Percentiles rank a stretch among this genome's conserved stretches.
Conservation (phyloP, 2,797 vertebrate genomes). For the Pelodytes ibericus region DNA sequence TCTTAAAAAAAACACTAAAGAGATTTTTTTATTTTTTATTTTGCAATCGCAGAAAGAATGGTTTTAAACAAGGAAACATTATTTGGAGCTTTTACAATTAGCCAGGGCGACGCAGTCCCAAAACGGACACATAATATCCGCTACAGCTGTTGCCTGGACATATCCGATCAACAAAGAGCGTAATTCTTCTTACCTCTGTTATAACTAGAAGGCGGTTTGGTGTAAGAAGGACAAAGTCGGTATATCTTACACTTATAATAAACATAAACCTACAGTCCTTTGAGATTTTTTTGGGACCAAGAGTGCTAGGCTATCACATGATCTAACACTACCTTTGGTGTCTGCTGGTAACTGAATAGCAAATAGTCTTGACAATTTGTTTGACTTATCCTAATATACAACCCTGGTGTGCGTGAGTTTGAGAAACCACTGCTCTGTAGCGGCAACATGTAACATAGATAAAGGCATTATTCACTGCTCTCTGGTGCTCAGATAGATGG, state of each 20-base stretch:
- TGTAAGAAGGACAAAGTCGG: constrained; percentile 5
- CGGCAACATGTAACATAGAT: no score
- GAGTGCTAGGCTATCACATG: constrained; percentile 22
- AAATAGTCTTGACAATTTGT: constrained; percentile 52
- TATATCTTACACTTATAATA: constrained; percentile 26
- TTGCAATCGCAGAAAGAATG: no score
- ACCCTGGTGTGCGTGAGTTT: constrained; percentile 17
- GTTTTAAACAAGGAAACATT: constrained; percentile 45
- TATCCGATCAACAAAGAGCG: constrained; percentile 21
- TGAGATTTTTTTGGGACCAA: not conserved
- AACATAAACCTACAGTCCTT: constrained; percentile 3
- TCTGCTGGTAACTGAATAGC: constrained; percentile 43
- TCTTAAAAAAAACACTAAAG: no score
- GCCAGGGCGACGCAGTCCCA: constrained; percentile 18
- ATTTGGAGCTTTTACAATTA: constrained; percentile 33
- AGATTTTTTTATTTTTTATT: no score
- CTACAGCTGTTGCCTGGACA: constrained; percentile 22
- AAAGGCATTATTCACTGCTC: no score
- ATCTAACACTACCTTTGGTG: constrained; percentile 45
- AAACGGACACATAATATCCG: constrained; percentile 19
- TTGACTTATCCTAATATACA: constrained; percentile 48
- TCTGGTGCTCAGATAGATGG: no score
- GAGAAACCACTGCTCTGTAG: constrained; percentile 18
- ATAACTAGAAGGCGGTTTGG: constrained; percentile 27
- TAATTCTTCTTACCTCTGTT: constrained; percentile 33